Percentiles rank a stretch among this genome's conserved stretches.
Conservation (phyloP, 1,140 invertebrate genomes). For the Vanessa tameamea region DNA sequence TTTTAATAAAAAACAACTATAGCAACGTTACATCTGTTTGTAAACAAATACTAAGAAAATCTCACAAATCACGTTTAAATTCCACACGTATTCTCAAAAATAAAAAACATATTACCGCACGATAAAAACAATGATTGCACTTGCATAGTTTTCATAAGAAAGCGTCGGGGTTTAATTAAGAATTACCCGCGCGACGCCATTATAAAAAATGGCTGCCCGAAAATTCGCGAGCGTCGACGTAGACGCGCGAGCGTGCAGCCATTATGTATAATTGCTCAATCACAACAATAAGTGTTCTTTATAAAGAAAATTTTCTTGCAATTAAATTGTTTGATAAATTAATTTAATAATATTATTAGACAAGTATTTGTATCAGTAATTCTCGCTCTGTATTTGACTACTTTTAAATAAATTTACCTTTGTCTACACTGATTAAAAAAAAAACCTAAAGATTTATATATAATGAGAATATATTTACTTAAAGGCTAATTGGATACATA, state of each 20-base stretch:
- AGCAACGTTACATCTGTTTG: neutral
- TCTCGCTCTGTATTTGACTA: no score
- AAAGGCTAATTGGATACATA: slow-evolving; percentile 13
- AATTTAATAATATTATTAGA: neutral
- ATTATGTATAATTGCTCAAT: slow-evolving; percentile 73
- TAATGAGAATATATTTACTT: neutral
- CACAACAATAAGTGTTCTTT: slow-evolving; percentile 24
- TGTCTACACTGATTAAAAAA: no score
- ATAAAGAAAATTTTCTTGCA: neutral
- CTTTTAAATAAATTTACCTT: no score
- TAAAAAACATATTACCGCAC: slow-evolving; percentile 23
- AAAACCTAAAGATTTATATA: neutral
- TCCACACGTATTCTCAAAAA: neutral
- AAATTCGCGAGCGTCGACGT: slow-evolving; percentile 52
- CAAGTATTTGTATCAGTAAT: no score
- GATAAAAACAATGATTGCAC: slow-evolving; percentile 27
- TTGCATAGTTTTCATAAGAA: slow-evolving; percentile 64
- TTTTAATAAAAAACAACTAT: neutral
- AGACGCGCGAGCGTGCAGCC: slow-evolving; percentile 44
- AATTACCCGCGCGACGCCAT: slow-evolving; percentile 36
- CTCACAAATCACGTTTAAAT: no score
- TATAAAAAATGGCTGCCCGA: slow-evolving; percentile 52
- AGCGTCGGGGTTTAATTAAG: slow-evolving; percentile 66
- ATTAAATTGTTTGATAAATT: neutral
- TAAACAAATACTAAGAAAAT: neutral